Conservation (phyloP, 1,140 invertebrate species). For the Dysdera silvatica region DNA sequence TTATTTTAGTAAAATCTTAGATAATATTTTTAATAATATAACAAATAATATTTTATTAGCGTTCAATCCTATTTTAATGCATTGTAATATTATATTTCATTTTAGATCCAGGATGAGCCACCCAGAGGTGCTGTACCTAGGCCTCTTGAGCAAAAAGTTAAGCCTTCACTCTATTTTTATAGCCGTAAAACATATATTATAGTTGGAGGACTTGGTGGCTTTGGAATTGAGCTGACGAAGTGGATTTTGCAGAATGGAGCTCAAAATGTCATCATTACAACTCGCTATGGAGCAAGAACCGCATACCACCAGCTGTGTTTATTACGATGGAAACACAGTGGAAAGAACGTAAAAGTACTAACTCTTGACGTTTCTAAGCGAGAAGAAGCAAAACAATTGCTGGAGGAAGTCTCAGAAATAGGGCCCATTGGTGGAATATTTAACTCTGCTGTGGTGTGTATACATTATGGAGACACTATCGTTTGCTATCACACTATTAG, state of each 20-base stretch:
- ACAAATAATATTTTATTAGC: no score
- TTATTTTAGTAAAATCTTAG: no score
- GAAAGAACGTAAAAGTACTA: slow-evolving; percentile 62
- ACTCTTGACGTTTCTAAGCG: slow-evolving; percentile 56
- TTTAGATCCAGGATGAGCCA: slow-evolving; percentile 34
- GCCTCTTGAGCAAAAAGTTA: slow-evolving; percentile 37
- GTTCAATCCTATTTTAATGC: no score
- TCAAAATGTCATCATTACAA: slow-evolving; percentile 48
- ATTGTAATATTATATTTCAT: no score
- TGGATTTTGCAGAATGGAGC: slow-evolving; percentile 51
- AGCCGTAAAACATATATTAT: slow-evolving; percentile 44
- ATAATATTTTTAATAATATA: no score
- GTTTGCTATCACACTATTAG: no score
- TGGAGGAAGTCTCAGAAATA: slow-evolving; percentile 57
- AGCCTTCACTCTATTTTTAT: slow-evolving; percentile 44
- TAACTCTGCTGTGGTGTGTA: slow-evolving; percentile 74
- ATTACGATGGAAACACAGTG: slow-evolving; percentile 54
- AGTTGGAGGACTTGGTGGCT: slow-evolving; percentile 53
- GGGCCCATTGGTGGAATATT: slow-evolving; percentile 87
- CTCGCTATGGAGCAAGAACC: slow-evolving; percentile 47
- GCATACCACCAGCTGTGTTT: slow-evolving; percentile 48
- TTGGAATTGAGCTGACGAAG: slow-evolving; percentile 51
- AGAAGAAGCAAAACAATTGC: slow-evolving; percentile 60
- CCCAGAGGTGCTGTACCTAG: slow-evolving; percentile 34
- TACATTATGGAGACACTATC: no score